Conservation (phyloP, 1,140 invertebrate species). For the Frieseomelitta varia region DNA sequence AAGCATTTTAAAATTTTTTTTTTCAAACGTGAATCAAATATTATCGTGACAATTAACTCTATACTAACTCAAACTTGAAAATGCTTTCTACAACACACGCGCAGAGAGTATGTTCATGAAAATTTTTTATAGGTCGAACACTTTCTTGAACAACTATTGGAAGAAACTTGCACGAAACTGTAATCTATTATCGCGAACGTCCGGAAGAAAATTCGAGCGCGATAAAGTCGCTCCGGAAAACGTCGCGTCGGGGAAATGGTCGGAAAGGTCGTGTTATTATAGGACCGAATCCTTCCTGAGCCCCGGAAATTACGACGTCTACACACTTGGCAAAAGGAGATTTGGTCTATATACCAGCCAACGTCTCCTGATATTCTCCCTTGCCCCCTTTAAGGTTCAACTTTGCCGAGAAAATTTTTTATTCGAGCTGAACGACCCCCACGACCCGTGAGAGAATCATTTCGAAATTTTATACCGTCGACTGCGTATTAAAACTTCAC, state of each 20-base stretch:
- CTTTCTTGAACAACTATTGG: background rate
- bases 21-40: no score
- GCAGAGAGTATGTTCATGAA: no score
- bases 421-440: background rate
- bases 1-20: no score
- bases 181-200: slow-evolving; percentile 6
- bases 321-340: slow-evolving; percentile 13
- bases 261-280: slow-evolving; percentile 27
- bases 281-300: slow-evolving; percentile 25
- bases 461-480: background rate
- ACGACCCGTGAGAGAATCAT: background rate
- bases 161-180: no score
- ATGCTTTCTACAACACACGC: no score
- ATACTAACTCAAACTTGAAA: no score
- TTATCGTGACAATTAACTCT: no score
- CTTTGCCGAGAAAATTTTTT: background rate
- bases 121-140: no score
- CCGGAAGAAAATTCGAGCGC: background rate
- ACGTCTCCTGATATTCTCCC: background rate
- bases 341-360: slow-evolving; percentile 7
- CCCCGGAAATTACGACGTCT: slow-evolving; percentile 46
- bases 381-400: background rate
- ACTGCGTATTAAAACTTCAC: background rate
- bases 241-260: no score
- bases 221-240: slow-evolving; percentile 11